Conservation (phyloP, 2,113 vertebrate genomes). For the Paralichthys olivaceus region DNA sequence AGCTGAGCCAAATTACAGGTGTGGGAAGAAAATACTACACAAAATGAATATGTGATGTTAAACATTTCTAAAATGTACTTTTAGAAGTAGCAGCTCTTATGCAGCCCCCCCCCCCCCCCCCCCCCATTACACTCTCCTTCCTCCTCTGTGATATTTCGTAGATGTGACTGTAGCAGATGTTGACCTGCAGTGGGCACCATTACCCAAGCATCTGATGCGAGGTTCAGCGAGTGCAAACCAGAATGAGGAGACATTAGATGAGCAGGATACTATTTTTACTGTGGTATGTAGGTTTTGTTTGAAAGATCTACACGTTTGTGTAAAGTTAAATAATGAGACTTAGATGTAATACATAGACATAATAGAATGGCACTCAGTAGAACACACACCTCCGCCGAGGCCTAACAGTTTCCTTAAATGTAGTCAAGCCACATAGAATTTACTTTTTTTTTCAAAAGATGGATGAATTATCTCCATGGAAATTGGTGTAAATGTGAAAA, state of each 20-base stretch:
- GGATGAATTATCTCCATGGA: too few relatives aligned
- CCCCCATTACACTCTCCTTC: neutral
- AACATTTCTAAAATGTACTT: neutral
- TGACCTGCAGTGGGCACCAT: constrained; percentile 79
- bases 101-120: neutral
- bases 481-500: too few relatives aligned
- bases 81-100: neutral
- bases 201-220: constrained; percentile 71
- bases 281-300: constrained; percentile 56
- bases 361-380: neutral
- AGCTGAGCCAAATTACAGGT: constrained; percentile 84
- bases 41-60: too few relatives aligned
- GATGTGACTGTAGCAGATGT: constrained; percentile 61
- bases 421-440: too few relatives aligned
- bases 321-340: neutral
- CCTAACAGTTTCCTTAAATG: too few relatives aligned
- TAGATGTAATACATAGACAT: neutral
- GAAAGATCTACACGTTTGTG: neutral
- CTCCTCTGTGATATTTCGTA: constrained; percentile 13
- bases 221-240: constrained; percentile 12
- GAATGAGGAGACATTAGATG: constrained; percentile 12
- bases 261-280: constrained; percentile 51
- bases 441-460: too few relatives aligned
- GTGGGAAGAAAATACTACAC: neutral
- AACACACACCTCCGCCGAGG: neutral